Base-by-base conservation (phyloP, 2,113 vertebrate species). In the Cricetomys ansorgei region DNA sequence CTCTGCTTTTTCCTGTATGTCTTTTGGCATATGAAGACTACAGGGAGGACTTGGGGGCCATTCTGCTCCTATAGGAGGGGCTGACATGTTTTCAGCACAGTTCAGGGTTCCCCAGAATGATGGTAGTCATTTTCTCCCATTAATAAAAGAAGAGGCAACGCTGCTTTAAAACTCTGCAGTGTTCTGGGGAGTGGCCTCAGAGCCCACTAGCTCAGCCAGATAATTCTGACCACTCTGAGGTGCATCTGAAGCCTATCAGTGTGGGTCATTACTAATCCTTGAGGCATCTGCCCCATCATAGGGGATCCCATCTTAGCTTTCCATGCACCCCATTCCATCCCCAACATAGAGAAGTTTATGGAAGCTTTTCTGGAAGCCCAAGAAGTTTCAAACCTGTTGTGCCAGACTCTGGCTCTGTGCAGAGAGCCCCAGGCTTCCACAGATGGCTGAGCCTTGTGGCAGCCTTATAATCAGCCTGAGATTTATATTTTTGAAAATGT, bases 261-360 rank as follows among this genome's bases (percentile, higher is more conserved):
- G 21, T 3, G 9, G 17, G 29, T 9, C 12, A 3, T 13, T 17
- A 19, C 40, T 3, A 0, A 1, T 53, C 9, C n/a, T 0, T 1
- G 0, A 31, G 10, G 4, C 3, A 27, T 17, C 34, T 59, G 53
- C 31, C 37, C 21, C 37, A 13, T 2, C 37, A 7, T 25, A 21
- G 19, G 50, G 7, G 31, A 4, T 9, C 29, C 7, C 27, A 65
- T 31, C 62, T 29, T 48, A 65, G 64, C 45, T 70, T 73, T 23
- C 1, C 40, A 17, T 57, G 19, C 9, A 23, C 21, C 21, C 15
- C 43, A 7, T 29, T 37, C 11, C 16, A 45, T 34, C 3, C 25
- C 17, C 34, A 17, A 27, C 9, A 10, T 25, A 0, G 0, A 25
- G 10, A 10, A n/a, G 62, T 15, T 77, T 48, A 57, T 9, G 5